phyloP scores from a whole-genome alignment of 2,888 invertebrate species.

The Gisinianus flammeolus region DNA sequence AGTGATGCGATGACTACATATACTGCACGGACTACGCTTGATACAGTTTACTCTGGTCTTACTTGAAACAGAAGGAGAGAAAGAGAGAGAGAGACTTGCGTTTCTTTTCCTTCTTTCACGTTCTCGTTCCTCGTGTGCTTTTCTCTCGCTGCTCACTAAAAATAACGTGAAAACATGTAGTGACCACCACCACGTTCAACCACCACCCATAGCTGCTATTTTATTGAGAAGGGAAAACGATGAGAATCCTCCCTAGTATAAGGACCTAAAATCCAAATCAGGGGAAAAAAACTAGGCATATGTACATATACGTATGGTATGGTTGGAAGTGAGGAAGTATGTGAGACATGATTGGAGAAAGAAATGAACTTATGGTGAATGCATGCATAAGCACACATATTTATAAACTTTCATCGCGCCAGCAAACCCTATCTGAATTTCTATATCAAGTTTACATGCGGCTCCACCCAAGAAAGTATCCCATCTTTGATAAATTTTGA shows the following conservation, averaged over 20 bases:
- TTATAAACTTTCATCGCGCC: too few species aligned
- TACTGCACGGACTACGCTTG: too few species aligned
- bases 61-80: not conserved
- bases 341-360: not conserved
- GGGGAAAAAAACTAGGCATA: too few species aligned
- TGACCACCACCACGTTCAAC: not conserved
- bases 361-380: not conserved
- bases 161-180: constrained; percentile 3
- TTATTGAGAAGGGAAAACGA: not conserved
- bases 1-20: not conserved
- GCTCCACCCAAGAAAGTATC: too few species aligned
- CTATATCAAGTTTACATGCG: too few species aligned
- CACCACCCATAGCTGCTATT: not conserved
- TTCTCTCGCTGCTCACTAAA: constrained; percentile 26
- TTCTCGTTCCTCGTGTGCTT: constrained; percentile 7
- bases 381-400: not conserved
- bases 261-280: too few species aligned
- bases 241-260: not conserved
- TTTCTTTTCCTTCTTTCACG: not conserved
- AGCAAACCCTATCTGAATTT: not conserved
- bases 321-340: not conserved
- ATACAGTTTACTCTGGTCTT: not conserved
- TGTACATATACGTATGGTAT: too few species aligned
- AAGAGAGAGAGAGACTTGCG: not conserved
- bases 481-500: too few species aligned